phyloP scores from a whole-genome alignment of 2,888 invertebrate genomes.

The Drosophila neotestacea region DNA sequence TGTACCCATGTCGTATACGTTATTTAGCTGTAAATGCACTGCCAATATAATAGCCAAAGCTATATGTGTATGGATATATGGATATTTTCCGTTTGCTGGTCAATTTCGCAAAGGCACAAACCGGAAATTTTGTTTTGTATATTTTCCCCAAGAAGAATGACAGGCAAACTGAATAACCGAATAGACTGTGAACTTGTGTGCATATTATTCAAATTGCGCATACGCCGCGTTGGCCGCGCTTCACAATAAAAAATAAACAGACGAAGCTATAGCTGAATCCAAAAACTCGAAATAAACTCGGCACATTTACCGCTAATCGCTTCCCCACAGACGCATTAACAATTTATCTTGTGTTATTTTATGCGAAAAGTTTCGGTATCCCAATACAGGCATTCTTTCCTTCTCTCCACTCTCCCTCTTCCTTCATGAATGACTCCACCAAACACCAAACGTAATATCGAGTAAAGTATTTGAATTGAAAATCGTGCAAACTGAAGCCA shows the following conservation, averaged over 20 bases:
- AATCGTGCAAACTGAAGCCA: slow-evolving; percentile 58
- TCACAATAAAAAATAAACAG: slow-evolving; percentile 9
- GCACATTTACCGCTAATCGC: slow-evolving; percentile 82
- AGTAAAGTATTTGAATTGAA: slow-evolving; percentile 69
- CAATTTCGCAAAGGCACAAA: slow-evolving; percentile 10
- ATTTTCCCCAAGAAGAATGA: neutral
- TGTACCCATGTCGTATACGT: slow-evolving; percentile 4
- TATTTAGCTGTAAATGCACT: slow-evolving; percentile 29
- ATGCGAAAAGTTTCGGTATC: slow-evolving; percentile 73
- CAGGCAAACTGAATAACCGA: slow-evolving; percentile 18
- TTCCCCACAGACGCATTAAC: slow-evolving; percentile 82
- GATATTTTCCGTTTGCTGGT: slow-evolving; percentile 31
- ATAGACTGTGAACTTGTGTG: slow-evolving; percentile 17
- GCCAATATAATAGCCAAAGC: slow-evolving; percentile 14
- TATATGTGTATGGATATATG: too few species aligned
- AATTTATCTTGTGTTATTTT: slow-evolving; percentile 82
- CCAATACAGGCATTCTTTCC: slow-evolving; percentile 2
- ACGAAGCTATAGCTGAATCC: slow-evolving; percentile 27
- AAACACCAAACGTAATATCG: slow-evolving; percentile 31
- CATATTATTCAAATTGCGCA: slow-evolving; percentile 69
- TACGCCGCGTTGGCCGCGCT: slow-evolving; percentile 47
- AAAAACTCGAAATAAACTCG: slow-evolving; percentile 70
- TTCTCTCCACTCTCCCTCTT: neutral
- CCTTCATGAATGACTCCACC: neutral
- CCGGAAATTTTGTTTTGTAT: slow-evolving; percentile 35